Evolutionary conservation across 2,113 vertebrate species (phyloP), one percentile per base, ranked within the genome.

Genomic region (Pterocles orientalis): DNA sequence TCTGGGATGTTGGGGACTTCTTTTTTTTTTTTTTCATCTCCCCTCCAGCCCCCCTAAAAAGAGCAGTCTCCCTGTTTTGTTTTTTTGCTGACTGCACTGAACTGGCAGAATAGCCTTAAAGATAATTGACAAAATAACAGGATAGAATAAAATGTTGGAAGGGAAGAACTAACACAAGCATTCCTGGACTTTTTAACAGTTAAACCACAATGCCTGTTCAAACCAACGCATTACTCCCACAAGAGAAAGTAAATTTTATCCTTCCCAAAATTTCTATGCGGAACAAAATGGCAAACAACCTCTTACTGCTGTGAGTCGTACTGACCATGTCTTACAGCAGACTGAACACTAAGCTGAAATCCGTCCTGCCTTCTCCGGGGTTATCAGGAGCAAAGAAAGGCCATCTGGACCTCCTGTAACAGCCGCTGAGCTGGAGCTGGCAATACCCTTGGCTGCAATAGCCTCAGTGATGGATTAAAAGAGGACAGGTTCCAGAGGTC

Each of bases 51-150:
- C 25, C 19, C 10, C 10, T 8, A 34, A 53, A 31, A 62, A 68
- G 60, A 41, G 9, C 68, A 66, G 12, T 41, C 3, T 68, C 39
- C 26, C 54, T 65, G 15, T 64, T 96, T 90, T 84, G 72, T 81
- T 84, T 96, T 96, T 96, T 65, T 95, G 95, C 95, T 95, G 94
- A 96, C 90, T 71, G 53, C 31, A 82, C n/a, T 71, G 75, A 78
- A 84, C 51, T 84, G 83, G 57, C 88, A 93, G 69, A 92, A 87
- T 72, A 95, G n/a, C 50, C 61, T 91, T 95, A 82, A 89, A 89
- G 66, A 78, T 73, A 92, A 95, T 94, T 97, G 88, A 95, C 73
- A 68, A 96, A 96, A 97, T 96, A 91, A 95, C 77, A 92, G 95
- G 88, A 93, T 93, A 87, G 90, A 88, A 92, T 91, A 93, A 97